These are phyloP conservation scores for Guaruba guarouba DNA, from an alignment of 2,113 vertebrate genomes.

Conservation along the genomic window DNA sequence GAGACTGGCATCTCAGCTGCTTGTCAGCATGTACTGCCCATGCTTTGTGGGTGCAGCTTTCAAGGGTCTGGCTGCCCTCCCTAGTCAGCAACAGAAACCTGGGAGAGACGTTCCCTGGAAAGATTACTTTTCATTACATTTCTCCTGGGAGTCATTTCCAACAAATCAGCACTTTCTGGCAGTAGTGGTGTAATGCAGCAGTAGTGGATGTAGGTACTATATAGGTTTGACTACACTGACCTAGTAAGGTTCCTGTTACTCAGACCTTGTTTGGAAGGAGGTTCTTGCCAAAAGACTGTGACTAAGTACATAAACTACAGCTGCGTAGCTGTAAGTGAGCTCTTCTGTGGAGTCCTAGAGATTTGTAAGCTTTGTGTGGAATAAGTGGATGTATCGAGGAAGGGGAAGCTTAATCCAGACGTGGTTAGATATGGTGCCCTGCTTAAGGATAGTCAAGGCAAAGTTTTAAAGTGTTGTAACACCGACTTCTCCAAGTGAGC, in stretches of 20 bases:
- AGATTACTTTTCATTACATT: not conserved
- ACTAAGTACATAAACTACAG: not conserved
- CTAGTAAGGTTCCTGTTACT: not conserved
- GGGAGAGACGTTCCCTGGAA: not conserved
- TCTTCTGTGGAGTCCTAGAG: not conserved
- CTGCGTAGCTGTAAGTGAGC: not conserved
- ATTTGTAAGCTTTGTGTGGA: not conserved
- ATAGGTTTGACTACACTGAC: not conserved
- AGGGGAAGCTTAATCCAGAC: not conserved
- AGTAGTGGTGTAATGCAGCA: not conserved
- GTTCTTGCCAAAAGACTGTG: not conserved
- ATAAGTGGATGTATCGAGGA: not conserved
- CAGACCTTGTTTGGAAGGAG: not conserved
- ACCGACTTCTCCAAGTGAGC: not conserved
- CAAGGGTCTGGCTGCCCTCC: not conserved
- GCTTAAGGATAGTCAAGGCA: not conserved
- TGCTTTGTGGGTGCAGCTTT: not conserved
- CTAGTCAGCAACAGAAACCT: not conserved
- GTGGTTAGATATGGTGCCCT: fast-evolving
- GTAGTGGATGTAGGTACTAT: not conserved
- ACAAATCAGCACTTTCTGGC: not conserved
- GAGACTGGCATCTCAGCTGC: not conserved
- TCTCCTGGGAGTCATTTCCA: not conserved
- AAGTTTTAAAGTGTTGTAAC: not conserved
- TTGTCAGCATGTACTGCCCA: fast-evolving